Evolutionary conservation across 2,888 invertebrate genomes (phyloP), one percentile per base, ranked within the genome.

Genomic region (Cephus runcator): DNA sequence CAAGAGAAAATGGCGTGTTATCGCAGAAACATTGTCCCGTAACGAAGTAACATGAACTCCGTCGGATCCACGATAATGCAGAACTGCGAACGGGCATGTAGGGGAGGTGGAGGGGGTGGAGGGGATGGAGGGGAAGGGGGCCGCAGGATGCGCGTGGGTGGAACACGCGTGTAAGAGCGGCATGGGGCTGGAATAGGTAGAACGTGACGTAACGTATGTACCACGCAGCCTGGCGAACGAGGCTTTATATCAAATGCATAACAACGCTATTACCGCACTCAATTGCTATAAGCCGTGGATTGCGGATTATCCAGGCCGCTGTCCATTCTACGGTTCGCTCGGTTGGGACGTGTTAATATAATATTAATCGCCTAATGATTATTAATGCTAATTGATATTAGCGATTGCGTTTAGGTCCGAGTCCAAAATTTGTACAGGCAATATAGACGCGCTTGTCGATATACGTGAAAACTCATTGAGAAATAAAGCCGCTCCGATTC

Each of bases 221-320:
- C 40, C 40, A 40, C 40, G 40, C 40, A 40, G 40, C 40, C 40
- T 40, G 40, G 69, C 30, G 69, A 85, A 83, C 82, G 83, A 84
- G 85, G 83, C 85, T 87, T 85, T 85, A 85, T 85, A 87, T 87
- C 85, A 87, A 87, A 86, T 85, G 86, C 87, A 84, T 86, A 87
- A 88, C 85, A 87, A 85, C 84, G 84, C 86, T 85, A 87, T 88
- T 88, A 87, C 81, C 81, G 79, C 81, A 82, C 83, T 84, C 86
- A 83, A 88, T 88, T 86, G 88, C 86, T 84, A 86, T 87, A 87
- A 87, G 86, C 88, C 82, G 83, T 85, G 86, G 85, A 88, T 88
- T 86, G 87, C 83, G 84, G 86, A 88, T 88, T 88, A 88, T 87
- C 83, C 79, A 40, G 71, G 76, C 75, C 79, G 76, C 81, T 75